phyloP scores from a whole-genome alignment of 2,888 invertebrate species.

The Scotopteryx bipunctaria region DNA sequence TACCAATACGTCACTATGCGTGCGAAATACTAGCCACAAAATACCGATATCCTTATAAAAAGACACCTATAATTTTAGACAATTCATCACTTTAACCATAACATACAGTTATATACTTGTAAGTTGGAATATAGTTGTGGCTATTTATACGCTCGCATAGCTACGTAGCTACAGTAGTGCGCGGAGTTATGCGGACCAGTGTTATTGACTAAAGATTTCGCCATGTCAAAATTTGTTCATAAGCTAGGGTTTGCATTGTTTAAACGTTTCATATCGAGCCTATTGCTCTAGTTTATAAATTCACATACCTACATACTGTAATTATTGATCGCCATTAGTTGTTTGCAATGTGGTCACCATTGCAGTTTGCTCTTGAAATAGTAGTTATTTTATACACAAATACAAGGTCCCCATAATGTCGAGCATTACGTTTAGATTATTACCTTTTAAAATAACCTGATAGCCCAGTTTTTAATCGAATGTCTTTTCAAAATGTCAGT shows the following conservation, averaged over 20 bases:
- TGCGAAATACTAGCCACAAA: conserved; percentile 3
- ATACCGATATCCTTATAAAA: background rate
- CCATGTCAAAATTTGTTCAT: conserved; percentile 19
- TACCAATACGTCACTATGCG: conserved; percentile 1
- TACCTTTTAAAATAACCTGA: conserved; percentile 39
- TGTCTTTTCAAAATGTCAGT: conserved; percentile 23
- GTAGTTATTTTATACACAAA: background rate
- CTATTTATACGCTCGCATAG: conserved; percentile 13
- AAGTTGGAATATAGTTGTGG: background rate
- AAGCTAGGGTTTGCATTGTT: conserved; percentile 20
- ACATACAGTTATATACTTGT: background rate
- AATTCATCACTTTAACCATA: background rate
- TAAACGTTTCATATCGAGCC: conserved; percentile 13
- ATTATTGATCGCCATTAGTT: conserved; percentile 9
- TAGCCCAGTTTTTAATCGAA: conserved; percentile 39
- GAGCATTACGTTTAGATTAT: conserved; percentile 36
- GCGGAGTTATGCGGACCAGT: conserved; percentile 18
- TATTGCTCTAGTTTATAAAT: conserved; percentile 14
- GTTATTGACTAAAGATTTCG: conserved; percentile 2
- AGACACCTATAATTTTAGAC: background rate
- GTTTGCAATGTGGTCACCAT: background rate
- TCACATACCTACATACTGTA: conserved; percentile 3
- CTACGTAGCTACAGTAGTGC: conserved; percentile 2
- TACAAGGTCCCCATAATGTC: conserved; percentile 25
- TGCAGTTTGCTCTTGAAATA: too few relatives aligned